These are phyloP conservation scores for Telenomus remus DNA, from an alignment of 1,140 invertebrate genomes.

Conservation along the genomic window DNA sequence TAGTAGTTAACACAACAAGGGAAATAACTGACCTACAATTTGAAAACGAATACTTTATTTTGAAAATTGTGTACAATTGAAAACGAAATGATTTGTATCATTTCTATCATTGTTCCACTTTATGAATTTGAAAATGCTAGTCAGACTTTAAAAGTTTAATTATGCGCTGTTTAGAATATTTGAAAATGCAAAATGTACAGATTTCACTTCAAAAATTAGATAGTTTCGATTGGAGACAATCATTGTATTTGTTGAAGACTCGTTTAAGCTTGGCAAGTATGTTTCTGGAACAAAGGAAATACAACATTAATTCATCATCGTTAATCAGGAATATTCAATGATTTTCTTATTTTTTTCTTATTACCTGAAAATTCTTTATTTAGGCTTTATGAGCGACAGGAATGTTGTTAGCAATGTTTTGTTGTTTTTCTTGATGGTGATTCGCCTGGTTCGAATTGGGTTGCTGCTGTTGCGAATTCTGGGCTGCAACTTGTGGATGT, in stretches of 20 bases:
- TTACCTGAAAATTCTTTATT: neutral
- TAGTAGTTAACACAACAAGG: too few species aligned
- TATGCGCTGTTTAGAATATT: too few species aligned
- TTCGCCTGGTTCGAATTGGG: neutral
- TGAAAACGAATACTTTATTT: conserved; percentile 17
- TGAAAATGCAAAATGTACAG: too few species aligned
- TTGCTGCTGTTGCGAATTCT: neutral
- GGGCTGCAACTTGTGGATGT: neutral
- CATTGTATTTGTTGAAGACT: neutral
- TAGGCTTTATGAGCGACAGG: conserved; percentile 42
- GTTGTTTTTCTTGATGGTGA: neutral
- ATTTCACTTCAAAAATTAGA: neutral
- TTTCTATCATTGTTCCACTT: conserved; percentile 2
- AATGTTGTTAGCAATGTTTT: conserved; percentile 39
- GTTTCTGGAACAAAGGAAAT: too few species aligned
- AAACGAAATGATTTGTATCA: conserved; percentile 4
- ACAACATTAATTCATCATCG: too few species aligned
- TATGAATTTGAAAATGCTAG: conserved; percentile 13
- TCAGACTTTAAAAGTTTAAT: conserved; percentile 12
- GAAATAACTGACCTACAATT: too few species aligned
- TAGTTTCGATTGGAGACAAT: neutral
- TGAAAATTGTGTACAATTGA: conserved; percentile 4
- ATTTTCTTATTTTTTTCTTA: neutral
- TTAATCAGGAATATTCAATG: too few species aligned
- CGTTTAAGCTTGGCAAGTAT: neutral